These are phyloP conservation scores for Atlantisia rogersi DNA, from an alignment of 2,113 vertebrate genomes.

Conservation along the genomic window DNA sequence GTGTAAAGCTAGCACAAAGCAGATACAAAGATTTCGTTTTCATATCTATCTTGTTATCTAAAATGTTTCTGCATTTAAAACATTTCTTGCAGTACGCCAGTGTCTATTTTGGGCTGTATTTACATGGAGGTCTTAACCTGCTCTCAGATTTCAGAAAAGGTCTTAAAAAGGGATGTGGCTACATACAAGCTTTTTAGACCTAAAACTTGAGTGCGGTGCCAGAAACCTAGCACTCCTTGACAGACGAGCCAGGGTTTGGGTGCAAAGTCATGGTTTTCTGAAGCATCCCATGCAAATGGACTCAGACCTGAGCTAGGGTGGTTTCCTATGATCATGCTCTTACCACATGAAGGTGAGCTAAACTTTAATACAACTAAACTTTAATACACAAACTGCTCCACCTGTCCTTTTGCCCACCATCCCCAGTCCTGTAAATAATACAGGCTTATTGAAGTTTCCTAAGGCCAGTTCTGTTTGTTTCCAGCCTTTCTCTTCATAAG, in stretches of 20 bases:
- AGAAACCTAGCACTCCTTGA: not conserved
- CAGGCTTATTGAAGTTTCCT: not conserved
- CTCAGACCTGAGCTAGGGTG: not conserved
- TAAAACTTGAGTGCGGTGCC: not conserved
- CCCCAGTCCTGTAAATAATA: not conserved
- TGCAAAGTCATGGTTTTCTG: not conserved
- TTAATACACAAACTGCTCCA: not conserved
- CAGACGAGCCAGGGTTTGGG: fast-evolving
- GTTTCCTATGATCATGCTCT: not conserved
- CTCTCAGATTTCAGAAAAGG: not conserved
- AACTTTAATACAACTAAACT: not conserved
- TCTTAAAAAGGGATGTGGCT: not conserved
- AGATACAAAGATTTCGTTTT: not conserved
- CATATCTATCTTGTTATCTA: slow-evolving; percentile 1
- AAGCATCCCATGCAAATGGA: not conserved
- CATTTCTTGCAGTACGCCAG: not conserved
- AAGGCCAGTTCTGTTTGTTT: not conserved
- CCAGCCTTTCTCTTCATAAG: not conserved
- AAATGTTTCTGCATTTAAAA: slow-evolving; percentile 27
- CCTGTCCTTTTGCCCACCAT: not conserved
- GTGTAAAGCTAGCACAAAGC: not conserved
- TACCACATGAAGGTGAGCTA: not conserved
- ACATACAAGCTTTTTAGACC: not conserved
- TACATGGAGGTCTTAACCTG: not conserved
- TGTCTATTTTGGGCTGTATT: not conserved